Evolutionary conservation across 1,140 invertebrate genomes (phyloP).

Genomic region (Antheraea mylitta): DNA sequence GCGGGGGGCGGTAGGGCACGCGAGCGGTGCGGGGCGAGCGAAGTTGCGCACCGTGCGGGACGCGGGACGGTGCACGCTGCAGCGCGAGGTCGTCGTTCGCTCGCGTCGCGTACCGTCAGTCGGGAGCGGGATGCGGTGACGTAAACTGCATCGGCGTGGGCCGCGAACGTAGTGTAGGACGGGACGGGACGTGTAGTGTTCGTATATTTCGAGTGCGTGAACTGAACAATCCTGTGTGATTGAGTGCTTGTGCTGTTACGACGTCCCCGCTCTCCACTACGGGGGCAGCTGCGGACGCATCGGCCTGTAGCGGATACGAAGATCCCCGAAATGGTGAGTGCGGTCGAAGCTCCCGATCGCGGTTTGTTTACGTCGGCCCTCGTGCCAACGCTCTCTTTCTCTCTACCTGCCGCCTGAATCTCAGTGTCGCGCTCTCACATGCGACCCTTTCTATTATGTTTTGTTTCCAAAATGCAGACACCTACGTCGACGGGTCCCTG

Average conservation of each 20-base stretch:
- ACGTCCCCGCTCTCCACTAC: slow-evolving; percentile 71
- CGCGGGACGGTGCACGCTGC: slow-evolving; percentile 69
- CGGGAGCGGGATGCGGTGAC: slow-evolving; percentile 78
- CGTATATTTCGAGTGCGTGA: slow-evolving; percentile 60
- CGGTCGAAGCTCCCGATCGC: slow-evolving; percentile 72
- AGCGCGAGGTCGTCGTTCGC: slow-evolving; percentile 75
- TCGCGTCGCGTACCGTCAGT: slow-evolving; percentile 63
- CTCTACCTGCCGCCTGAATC: slow-evolving; percentile 71
- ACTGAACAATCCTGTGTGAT: slow-evolving; percentile 55
- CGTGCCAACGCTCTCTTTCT: slow-evolving; percentile 60
- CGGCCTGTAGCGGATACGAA: slow-evolving; percentile 44
- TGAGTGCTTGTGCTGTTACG: slow-evolving; percentile 60
- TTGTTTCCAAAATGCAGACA: slow-evolving; percentile 77
- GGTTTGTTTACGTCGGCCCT: slow-evolving; percentile 76
- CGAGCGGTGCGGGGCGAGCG: slow-evolving; percentile 43
- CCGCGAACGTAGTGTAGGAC: slow-evolving; percentile 74
- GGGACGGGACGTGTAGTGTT: slow-evolving; percentile 60
- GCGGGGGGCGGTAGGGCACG: slow-evolving; percentile 28
- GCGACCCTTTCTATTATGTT: slow-evolving; percentile 74
- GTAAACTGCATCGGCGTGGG: slow-evolving; percentile 75
- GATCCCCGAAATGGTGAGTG: slow-evolving; percentile 76
- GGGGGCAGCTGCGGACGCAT: slow-evolving; percentile 54
- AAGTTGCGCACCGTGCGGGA: slow-evolving; percentile 43
- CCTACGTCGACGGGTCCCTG: slow-evolving; percentile 62
- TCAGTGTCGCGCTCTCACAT: slow-evolving; percentile 62